Percentiles rank a stretch among this genome's conserved stretches.
phyloP scores from a whole-genome alignment of 2,113 vertebrate genomes.

The Polypterus senegalus region DNA sequence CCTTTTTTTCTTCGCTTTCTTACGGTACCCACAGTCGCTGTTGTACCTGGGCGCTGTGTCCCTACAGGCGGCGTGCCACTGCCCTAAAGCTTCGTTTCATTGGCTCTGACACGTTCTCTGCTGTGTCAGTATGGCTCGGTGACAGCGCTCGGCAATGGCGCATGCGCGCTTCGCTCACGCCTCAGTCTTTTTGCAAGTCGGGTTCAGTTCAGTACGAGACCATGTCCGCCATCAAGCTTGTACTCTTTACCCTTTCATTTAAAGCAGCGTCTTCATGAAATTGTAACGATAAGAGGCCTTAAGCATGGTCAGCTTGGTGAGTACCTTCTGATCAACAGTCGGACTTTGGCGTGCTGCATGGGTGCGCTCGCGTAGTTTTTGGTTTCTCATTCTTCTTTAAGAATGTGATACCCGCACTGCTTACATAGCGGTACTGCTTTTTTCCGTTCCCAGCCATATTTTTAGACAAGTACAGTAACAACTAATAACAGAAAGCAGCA shows the following conservation, averaged over 20 bases:
- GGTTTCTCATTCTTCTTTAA: constrained; percentile 11
- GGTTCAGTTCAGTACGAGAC: constrained; percentile 57
- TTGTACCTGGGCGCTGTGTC: too few relatives aligned
- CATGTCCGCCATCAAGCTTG: constrained; percentile 60
- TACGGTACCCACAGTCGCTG: too few relatives aligned
- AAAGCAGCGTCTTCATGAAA: constrained; percentile 65
- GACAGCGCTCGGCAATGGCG: constrained; percentile 40
- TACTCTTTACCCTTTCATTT: constrained; percentile 43
- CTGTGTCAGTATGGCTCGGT: constrained; percentile 22
- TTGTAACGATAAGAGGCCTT: constrained; percentile 58
- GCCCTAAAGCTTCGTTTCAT: constrained; percentile 23
- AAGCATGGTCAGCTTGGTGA: constrained; percentile 86
- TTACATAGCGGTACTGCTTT: constrained; percentile 19
- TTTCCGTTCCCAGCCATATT: constrained; percentile 19
- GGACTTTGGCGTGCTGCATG: constrained; percentile 11
- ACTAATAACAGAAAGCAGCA: constrained; percentile 18
- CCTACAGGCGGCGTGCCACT: too few relatives aligned
- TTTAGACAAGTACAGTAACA: constrained; percentile 26
- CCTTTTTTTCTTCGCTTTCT: too few relatives aligned
- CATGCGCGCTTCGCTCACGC: constrained; percentile 51
- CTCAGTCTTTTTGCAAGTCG: constrained; percentile 53
- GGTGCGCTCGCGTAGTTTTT: constrained; percentile 15
- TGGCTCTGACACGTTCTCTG: constrained; percentile 30
- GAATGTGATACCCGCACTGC: constrained; percentile 19
- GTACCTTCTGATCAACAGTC: constrained; percentile 32